Evolutionary conservation across 1,140 invertebrate species (phyloP).

Genomic region (Magallana angulata): DNA sequence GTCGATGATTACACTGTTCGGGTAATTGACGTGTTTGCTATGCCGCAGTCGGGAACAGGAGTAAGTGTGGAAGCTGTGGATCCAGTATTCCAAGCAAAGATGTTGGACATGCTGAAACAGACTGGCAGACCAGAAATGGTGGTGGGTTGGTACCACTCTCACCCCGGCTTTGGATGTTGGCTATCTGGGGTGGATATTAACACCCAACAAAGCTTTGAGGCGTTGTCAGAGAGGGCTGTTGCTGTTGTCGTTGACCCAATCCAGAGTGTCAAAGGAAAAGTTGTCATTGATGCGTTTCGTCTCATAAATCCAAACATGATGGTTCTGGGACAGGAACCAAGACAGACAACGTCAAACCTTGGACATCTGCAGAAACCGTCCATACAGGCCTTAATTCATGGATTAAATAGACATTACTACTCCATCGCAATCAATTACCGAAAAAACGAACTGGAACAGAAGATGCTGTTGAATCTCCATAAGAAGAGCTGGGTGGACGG

Average conservation of each 20-base stretch:
- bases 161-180: slow-evolving; percentile 99
- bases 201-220: slow-evolving; percentile 99
- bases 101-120: slow-evolving; percentile 99
- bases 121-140: slow-evolving; percentile 99
- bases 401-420: slow-evolving; percentile 99
- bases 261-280: slow-evolving; percentile 96
- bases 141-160: slow-evolving; percentile 99
- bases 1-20: slow-evolving; percentile 99
- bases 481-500: slow-evolving; percentile 99
- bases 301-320: slow-evolving; percentile 99
- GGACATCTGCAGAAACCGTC: slow-evolving; percentile 99
- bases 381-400: slow-evolving; percentile 99
- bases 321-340: slow-evolving; percentile 98
- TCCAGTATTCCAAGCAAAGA: slow-evolving; percentile 99
- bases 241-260: slow-evolving; percentile 99
- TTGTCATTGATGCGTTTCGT: slow-evolving; percentile 83
- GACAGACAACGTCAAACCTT: slow-evolving; percentile 99
- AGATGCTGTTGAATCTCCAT: slow-evolving; percentile 98
- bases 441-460: slow-evolving; percentile 99
- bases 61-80: slow-evolving; percentile 99
- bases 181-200: slow-evolving; percentile 99
- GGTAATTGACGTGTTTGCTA: slow-evolving; percentile 99
- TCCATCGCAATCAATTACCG: slow-evolving; percentile 99
- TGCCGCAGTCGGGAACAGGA: slow-evolving; percentile 99
- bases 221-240: slow-evolving; percentile 97